A percentile compares a stretch with the other conserved stretches of the same genome.
Conservation (phyloP, 2,888 invertebrate species). For the Euplagia quadripunctaria region DNA sequence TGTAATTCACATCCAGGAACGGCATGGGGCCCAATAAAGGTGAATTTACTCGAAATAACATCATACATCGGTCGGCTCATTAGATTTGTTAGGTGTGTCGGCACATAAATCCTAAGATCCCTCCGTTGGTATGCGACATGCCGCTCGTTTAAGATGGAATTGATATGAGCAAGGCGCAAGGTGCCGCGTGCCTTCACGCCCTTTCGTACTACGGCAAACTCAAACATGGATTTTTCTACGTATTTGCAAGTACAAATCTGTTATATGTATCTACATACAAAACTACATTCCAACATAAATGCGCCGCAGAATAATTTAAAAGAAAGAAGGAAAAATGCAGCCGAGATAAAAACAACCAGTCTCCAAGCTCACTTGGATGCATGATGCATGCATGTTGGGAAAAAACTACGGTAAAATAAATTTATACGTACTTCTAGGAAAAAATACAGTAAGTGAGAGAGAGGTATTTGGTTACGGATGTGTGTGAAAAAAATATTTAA, state of each 20-base stretch:
- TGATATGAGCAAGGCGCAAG: conserved; percentile 71
- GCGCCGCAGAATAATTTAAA: conserved; percentile 16
- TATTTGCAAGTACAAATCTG: conserved; percentile 34
- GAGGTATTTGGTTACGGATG: conserved; percentile 35
- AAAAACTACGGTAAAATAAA: conserved; percentile 36
- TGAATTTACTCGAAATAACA: conserved; percentile 41
- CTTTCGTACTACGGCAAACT: conserved; percentile 54
- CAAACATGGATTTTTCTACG: conserved; percentile 44
- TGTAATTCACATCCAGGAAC: conserved; percentile 32
- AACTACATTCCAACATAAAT: conserved; percentile 25
- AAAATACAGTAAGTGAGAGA: conserved; percentile 45
- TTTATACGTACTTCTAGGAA: conserved; percentile 37
- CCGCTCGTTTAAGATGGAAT: conserved; percentile 73
- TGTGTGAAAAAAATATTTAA: conserved; percentile 40
- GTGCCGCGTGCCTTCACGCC: conserved; percentile 77
- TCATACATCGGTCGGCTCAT: conserved; percentile 42
- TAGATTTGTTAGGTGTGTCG: conserved; percentile 54
- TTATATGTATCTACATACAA: conserved; percentile 20
- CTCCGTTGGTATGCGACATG: conserved; percentile 70
- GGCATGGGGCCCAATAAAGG: conserved; percentile 36
- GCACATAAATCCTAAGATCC: conserved; percentile 56
- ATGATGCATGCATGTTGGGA: conserved; percentile 15
- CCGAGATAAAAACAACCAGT: conserved; percentile 25
- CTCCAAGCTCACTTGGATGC: conserved; percentile 10
- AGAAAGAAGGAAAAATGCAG: conserved; percentile 34